Evolutionary conservation across 2,888 invertebrate genomes (phyloP).

Genomic region (Pammene aurita): DNA sequence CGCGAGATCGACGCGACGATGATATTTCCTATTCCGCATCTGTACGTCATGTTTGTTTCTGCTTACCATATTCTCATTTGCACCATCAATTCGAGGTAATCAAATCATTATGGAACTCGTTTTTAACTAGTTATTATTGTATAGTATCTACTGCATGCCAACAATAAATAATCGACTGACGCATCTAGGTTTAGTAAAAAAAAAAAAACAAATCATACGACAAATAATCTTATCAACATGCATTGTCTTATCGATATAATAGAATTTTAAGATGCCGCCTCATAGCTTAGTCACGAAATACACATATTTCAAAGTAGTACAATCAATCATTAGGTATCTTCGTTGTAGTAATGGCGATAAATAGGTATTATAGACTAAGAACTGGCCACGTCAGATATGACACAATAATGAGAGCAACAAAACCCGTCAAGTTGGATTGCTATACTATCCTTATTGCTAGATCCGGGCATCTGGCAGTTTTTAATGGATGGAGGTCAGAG

Average conservation of each 20-base stretch:
- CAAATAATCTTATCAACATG: background rate
- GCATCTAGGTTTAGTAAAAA: background rate
- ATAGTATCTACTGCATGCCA: no score
- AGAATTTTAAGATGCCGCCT: conserved; percentile 7
- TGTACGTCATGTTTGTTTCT: conserved; percentile 45
- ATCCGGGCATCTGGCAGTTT: no score
- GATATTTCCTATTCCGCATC: conserved; percentile 52
- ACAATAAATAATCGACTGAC: no score
- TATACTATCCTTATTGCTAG: no score
- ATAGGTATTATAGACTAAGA: background rate
- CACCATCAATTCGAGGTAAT: conserved; percentile 14
- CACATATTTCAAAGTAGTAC: background rate
- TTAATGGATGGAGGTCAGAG: no score
- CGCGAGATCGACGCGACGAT: conserved; percentile 46
- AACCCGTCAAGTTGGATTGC: no score
- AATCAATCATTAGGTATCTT: background rate
- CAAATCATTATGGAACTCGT: conserved; percentile 30
- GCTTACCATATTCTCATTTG: conserved; percentile 21
- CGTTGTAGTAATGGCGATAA: conserved; percentile 5
- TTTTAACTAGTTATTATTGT: conserved; percentile 10
- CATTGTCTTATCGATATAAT: conserved; percentile 26
- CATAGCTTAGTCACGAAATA: conserved; percentile 5
- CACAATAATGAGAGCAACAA: no score
- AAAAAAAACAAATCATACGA: background rate
- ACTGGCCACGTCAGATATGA: no score